phyloP scores from a whole-genome alignment of 2,797 vertebrate genomes.

The Varecia variegata region DNA sequence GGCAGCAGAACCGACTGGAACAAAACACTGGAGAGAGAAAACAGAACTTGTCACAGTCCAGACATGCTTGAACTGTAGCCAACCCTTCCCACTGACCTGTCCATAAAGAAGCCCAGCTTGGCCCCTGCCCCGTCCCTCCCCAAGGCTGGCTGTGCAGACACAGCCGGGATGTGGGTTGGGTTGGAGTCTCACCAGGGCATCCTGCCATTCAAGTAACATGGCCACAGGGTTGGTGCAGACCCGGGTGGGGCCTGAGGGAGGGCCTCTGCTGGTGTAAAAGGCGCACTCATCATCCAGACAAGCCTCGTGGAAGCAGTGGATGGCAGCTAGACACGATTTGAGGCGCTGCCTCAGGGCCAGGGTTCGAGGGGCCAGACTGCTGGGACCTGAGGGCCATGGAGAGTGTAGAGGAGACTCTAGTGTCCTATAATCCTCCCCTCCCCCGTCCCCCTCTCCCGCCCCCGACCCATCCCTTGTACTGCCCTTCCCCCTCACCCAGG shows the following conservation, averaged over 20 bases:
- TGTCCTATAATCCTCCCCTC: too few species aligned
- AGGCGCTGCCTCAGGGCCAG: conserved; percentile 76
- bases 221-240: conserved; percentile 80
- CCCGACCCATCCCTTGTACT: background rate
- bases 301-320: conserved; percentile 75
- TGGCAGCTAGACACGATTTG: conserved; percentile 62
- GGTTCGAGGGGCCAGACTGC: conserved; percentile 38
- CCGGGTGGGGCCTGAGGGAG: conserved; percentile 4
- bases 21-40: conserved; percentile 72
- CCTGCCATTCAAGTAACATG: conserved; percentile 75
- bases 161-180: background rate
- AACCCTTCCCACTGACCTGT: background rate
- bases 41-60: background rate
- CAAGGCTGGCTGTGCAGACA: background rate
- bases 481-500: background rate
- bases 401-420: background rate
- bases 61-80: background rate
- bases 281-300: conserved; percentile 82
- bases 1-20: conserved; percentile 66
- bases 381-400: conserved; percentile 50
- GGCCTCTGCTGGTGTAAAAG: conserved; percentile 77
- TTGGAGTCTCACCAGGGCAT: conserved; percentile 76
- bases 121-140: background rate
- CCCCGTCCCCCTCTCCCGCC: too few species aligned
- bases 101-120: background rate